Evolutionary conservation across 2,113 vertebrate species (phyloP), one percentile per base, ranked within the genome.

Genomic region (Oriolus oriolus): DNA sequence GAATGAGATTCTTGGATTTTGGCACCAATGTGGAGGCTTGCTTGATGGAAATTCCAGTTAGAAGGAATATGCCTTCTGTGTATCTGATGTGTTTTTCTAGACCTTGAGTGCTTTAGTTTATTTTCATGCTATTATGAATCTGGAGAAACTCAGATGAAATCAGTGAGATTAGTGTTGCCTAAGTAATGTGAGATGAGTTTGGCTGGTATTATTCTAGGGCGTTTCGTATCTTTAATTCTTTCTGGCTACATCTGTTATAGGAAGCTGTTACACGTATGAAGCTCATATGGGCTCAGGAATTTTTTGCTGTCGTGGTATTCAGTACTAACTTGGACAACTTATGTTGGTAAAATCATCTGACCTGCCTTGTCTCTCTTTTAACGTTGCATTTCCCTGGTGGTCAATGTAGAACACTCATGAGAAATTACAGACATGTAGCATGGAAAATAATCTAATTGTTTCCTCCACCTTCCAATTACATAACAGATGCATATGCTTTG

Each of bases 151-250:
- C 22, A 13, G 31, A n/a, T 83, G 78, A 91, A 82, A 80, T 90
- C 41, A 31, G 22, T 87, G 65, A 73, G 37, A 69, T 74, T 63
- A 57, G n/a, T 84, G 70, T 85, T 87, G 45, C 2, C 0, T 77
- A 77, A 91, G 59, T 86, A 87, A 84, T 14, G 4, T 47, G 74
- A 88, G 63, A 93, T 80, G 83, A 80, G 19, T 15, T 94, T 92
- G 66, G 61, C 70, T 83, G n/a, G 11, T 57, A 10, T 54, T 90
- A 39, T 49, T 66, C 14, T 63, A 42, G 30, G 39, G 45, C 16
- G 92, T 93, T 71, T 95, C 30, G 10, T 89, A 52, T 90, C 89
- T 68, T 37, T 93, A 85, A 69, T 93, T 93, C 30, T 74, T 93
- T 70, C 27, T 93, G 88, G 83, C 71, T 59, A 2, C 50, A 86